These are phyloP conservation scores for pig (Sus scrofa) DNA, from an alignment of 2,113 vertebrate species.

Conservation along the genomic window T2T-Sscrofa CM000825.6:81181501-81182000, in stretches of 20 bases:
- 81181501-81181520: background rate
- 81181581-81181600: background rate
- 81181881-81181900: background rate
- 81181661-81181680: background rate
- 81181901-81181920: background rate
- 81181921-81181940: background rate
- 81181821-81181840: background rate
- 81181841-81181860: background rate
- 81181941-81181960: background rate
- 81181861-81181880: background rate
- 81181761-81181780: background rate
- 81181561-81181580: background rate
- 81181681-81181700: background rate
- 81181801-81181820: too few relatives aligned
- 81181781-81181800: rapidly evolving
- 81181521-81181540: background rate
- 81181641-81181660: background rate
- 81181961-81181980: background rate
- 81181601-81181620: background rate
- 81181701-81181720: background rate
- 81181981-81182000: background rate
- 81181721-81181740: background rate
- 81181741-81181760: background rate
- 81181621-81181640: background rate
- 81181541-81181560: background rate